Base-by-base conservation (phyloP, 2,888 invertebrate species). In the Cheilosia vulpina region DNA sequence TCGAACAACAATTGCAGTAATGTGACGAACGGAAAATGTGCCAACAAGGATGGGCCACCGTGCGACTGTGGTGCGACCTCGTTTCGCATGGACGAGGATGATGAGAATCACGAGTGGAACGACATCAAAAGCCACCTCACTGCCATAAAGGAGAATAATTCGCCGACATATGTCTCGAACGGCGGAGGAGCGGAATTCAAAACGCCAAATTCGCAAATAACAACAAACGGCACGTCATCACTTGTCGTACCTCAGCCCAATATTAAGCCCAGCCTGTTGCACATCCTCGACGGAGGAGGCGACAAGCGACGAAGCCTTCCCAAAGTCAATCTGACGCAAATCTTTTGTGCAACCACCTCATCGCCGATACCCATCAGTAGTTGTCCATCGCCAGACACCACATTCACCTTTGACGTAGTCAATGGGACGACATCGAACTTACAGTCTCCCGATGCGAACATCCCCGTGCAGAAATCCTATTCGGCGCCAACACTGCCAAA, bases 401-500 rank as follows among this genome's bases (percentile, higher is more conserved):
- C 73, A 38, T 87, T 87, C 60, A 82, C 68, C 41, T 87, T 87
- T 43, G 81, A 87, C 34, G 58, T 73, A 15, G 66, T 77, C 17
- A 82, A 83, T 81, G 60, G 69, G 50, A 62, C 78, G 53, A 34
- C 84, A 78, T 27, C 87, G 87, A 65, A 87, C 9, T 83, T 88
- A 69, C 82, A 66, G 21, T 78, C 71, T 31, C 60, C 76, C 85
- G 85, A 84, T 66, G 79, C 75, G 17, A 90, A 89, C 60, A 89
- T 91, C 58, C 88, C 90, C 0, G 92, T 92, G 19, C 92, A 92
- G 87, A 92, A 92, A 85, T 92, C 92, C 9, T 91, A 90, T 76
- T 92, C 92, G 62, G 92, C 92, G 13, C 92, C 92, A 15, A 91
- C 92, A 34, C 81, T 92, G 87, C 92, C 92, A 58, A 91, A 92